Conservation (phyloP, 2,797 vertebrate genomes). For the Nothura maculosa region DNA sequence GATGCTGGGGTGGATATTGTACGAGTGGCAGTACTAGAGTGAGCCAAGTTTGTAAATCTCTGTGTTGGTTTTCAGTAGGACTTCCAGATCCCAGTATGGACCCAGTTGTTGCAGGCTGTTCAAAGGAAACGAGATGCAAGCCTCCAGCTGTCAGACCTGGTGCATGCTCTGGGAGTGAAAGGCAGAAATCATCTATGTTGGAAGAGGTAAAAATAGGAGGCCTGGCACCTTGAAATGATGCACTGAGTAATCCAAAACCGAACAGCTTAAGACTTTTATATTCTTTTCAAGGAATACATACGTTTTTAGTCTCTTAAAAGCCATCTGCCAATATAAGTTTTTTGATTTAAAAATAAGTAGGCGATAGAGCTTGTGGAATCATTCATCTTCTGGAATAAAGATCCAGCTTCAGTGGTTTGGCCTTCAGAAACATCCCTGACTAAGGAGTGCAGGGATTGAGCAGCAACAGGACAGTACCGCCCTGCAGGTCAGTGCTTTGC, state of each 20-base stretch:
- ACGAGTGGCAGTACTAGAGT: background rate
- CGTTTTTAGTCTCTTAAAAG: slow-evolving; percentile 14
- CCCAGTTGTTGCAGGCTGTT: background rate
- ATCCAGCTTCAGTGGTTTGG: background rate
- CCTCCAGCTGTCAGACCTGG: background rate
- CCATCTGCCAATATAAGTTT: background rate
- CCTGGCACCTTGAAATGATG: background rate
- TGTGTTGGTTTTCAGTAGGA: background rate
- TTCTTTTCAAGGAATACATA: background rate
- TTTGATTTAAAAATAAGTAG: background rate
- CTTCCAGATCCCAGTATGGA: background rate
- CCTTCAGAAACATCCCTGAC: background rate
- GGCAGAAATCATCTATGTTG: background rate
- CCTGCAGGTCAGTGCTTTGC: background rate
- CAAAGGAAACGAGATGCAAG: background rate
- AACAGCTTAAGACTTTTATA: background rate
- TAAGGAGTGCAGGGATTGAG: background rate
- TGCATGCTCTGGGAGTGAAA: background rate
- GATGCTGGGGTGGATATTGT: background rate
- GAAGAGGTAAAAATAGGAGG: background rate
- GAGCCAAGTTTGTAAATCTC: background rate
- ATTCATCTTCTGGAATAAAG: background rate
- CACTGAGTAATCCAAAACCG: background rate
- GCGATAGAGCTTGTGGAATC: background rate
- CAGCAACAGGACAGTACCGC: background rate